phyloP scores from a whole-genome alignment of 92 coral and sea anemone species.

The Epizoanthus fatuus region DNA sequence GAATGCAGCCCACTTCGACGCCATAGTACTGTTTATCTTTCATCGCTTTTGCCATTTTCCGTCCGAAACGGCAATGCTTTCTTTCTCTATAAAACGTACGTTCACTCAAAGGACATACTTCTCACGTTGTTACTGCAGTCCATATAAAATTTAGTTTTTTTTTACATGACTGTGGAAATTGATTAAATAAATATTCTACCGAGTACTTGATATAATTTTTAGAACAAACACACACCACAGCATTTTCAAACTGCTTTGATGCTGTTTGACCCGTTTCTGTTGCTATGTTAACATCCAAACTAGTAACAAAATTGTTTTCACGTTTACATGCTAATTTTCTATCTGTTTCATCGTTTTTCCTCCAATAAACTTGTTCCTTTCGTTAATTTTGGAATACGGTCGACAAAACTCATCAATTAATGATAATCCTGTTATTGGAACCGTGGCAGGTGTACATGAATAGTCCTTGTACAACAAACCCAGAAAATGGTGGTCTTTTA shows the following conservation, averaged over 20 bases:
- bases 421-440: neutral
- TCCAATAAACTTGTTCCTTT: constrained; percentile 17
- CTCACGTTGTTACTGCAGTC: neutral
- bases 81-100: neutral
- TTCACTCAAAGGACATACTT: neutral
- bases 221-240: constrained; percentile 4
- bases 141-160: neutral
- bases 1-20: constrained; percentile 78
- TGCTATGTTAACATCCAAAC: constrained; percentile 38
- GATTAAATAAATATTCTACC: constrained; percentile 5
- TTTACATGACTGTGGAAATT: too few relatives aligned
- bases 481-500: neutral
- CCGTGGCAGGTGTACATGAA: constrained; percentile 9
- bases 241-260: neutral
- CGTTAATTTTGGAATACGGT: neutral
- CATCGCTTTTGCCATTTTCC: constrained; percentile 15
- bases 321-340: constrained; percentile 8
- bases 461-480: neutral
- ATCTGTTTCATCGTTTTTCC: neutral
- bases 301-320: constrained; percentile 23
- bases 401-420: constrained; percentile 24
- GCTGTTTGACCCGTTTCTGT: neutral
- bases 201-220: neutral
- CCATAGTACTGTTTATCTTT: constrained; percentile 31
- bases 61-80: neutral